Percentiles rank a stretch among this genome's conserved stretches.
These are phyloP conservation scores for Lates japonicus DNA, from an alignment of 2,797 vertebrate genomes.

Conservation along the genomic window DNA sequence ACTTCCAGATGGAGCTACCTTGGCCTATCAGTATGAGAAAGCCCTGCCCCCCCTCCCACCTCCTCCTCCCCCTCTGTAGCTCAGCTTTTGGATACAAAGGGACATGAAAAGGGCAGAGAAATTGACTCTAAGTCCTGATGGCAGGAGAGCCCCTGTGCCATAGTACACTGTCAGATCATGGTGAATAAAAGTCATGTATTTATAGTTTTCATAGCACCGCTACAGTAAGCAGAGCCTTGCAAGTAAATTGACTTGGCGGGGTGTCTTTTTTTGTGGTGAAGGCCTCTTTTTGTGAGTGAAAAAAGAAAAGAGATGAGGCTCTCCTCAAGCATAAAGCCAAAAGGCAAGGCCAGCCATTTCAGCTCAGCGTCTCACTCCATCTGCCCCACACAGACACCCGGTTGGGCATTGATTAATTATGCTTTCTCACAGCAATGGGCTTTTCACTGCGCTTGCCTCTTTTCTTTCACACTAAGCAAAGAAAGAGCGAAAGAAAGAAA, in stretches of 20 bases:
- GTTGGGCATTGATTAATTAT: constrained; percentile 79
- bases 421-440: constrained; percentile 62
- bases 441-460: constrained; percentile 45
- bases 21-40: constrained; percentile 70
- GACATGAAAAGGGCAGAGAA: constrained; percentile 83
- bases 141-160: constrained; percentile 71
- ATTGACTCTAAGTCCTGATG: constrained; percentile 79
- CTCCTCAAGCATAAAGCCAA: constrained; percentile 75
- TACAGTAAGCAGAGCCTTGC: constrained; percentile 72
- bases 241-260: constrained; percentile 78
- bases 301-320: constrained; percentile 69
- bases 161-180: constrained; percentile 70
- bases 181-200: constrained; percentile 78
- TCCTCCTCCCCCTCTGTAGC: constrained; percentile 22
- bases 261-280: constrained; percentile 57
- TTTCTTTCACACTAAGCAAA: constrained; percentile 43
- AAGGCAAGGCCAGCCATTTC: constrained; percentile 72
- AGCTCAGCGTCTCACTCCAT: constrained; percentile 71
- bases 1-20: constrained; percentile 80
- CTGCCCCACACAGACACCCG: constrained; percentile 64
- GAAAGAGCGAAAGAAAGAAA: constrained; percentile 17
- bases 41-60: not conserved
- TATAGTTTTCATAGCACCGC: constrained; percentile 73
- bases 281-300: constrained; percentile 67
- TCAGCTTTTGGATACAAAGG: constrained; percentile 68